Percentiles rank a stretch among this genome's conserved stretches.
These are phyloP conservation scores for Sebastes trivittatus DNA, from an alignment of 2,797 vertebrate genomes.

Conservation along the genomic window DNA sequence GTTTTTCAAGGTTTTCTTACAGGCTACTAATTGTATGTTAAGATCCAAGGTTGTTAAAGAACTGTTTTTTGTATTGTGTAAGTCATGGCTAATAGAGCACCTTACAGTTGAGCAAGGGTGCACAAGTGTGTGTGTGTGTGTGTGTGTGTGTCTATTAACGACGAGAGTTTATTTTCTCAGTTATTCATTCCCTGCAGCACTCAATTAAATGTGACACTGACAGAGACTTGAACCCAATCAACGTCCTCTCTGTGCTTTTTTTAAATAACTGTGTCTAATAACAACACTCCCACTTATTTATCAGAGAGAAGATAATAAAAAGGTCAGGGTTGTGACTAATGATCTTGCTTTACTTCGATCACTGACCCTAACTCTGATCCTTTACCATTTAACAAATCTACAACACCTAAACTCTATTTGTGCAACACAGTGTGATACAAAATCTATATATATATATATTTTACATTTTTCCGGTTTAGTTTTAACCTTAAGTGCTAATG, in stretches of 20 bases:
- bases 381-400: not conserved
- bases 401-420: not conserved
- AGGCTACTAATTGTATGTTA: not conserved
- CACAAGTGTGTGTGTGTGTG: not conserved
- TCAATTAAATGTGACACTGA: slow-evolving; percentile 52
- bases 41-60: not conserved
- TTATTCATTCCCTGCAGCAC: slow-evolving; percentile 33
- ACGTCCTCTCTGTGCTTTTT: slow-evolving; percentile 21
- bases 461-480: not conserved
- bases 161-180: slow-evolving; percentile 20
- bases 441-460: not conserved
- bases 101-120: not conserved
- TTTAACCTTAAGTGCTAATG: not conserved
- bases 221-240: slow-evolving; percentile 58
- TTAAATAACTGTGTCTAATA: slow-evolving; percentile 38
- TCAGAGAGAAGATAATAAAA: slow-evolving; percentile 61
- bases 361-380: not conserved
- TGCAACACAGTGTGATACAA: not conserved
- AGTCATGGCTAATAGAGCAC: not conserved
- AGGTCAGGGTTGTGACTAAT: slow-evolving; percentile 42
- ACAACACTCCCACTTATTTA: slow-evolving; percentile 50
- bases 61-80: slow-evolving; percentile 2
- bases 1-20: not conserved
- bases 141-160: not conserved
- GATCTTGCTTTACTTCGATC: not conserved